Evolutionary conservation across 2,888 invertebrate species (phyloP), one percentile per base, ranked within the genome.

Genomic region (Myopa tessellatipennis): DNA sequence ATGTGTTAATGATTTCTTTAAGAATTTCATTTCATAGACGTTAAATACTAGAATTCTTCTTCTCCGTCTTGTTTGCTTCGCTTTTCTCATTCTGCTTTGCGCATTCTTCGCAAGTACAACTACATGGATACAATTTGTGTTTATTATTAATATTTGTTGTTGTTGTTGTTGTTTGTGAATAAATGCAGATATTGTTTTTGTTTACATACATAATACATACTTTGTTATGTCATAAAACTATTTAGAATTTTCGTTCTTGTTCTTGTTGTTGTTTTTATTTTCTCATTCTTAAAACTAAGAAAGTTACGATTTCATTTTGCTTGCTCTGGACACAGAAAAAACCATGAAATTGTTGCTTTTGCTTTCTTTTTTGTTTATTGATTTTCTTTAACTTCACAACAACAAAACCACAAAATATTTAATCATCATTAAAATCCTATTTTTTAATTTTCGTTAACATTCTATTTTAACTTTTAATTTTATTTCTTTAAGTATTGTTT

Each of bases 241-340:
- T 74, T 74, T 74, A 65, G 74, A 67, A 67, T 74, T 67, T 65
- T 38, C 45, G 52, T 63, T 71, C n/a, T 65, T 60, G 40, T 61
- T 73, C 14, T 67, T 45, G 50, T 52, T 7, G 34, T 50, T 50
- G 50, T 45, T 18, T 45, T 18, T 63, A 45, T 55, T 45, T 45
- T 10, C 45, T 61, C 26, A 61, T 61, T 65, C 36, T 36, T 40
- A 61, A 55, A 18, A 70, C 50, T 55, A 50, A 70, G 55, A 14
- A 34, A 63, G 1, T 63, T 12, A 12, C 63, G n/a, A 34, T 63
- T 63, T 60, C n/a, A 36, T 63, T 63, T 63, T 6, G 26, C 16
- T 60, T 60, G 8, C 60, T 10, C 14, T 63, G 63, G 63, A 63
- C 34, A 26, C 34, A 26, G 8, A 26, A 63, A 16, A 60, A 60